Conservation (phyloP, 2,797 vertebrate species). For the Pseudochaenichthys georgianus region DNA sequence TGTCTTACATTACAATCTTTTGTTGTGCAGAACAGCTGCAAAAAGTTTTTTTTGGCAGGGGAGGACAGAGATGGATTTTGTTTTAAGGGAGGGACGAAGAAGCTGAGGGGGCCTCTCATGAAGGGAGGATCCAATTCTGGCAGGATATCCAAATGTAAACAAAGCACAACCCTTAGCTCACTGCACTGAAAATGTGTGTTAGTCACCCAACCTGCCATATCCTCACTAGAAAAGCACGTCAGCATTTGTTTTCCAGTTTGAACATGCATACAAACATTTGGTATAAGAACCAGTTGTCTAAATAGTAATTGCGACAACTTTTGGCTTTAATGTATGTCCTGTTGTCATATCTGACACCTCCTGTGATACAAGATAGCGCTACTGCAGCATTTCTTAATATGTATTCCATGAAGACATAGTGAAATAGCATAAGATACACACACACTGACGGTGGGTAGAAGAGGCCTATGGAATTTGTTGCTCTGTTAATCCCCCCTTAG, state of each 20-base stretch:
- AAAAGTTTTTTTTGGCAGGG: neutral
- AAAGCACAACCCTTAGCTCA: constrained; percentile 58
- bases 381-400: constrained; percentile 16
- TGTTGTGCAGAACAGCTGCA: constrained; percentile 15
- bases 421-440: constrained; percentile 39
- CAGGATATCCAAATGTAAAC: constrained; percentile 84
- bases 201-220: constrained; percentile 45
- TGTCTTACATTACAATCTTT: neutral
- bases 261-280: constrained; percentile 15
- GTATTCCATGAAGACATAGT: constrained; percentile 8
- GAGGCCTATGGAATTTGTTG: constrained; percentile 54
- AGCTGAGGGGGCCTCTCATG: constrained; percentile 53
- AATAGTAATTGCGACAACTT: constrained; percentile 35
- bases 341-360: constrained; percentile 12
- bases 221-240: constrained; percentile 29
- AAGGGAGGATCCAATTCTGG: constrained; percentile 74
- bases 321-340: constrained; percentile 5
- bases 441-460: constrained; percentile 26
- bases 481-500: constrained; percentile 48
- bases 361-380: constrained; percentile 9
- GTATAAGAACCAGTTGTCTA: neutral
- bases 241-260: constrained; percentile 36
- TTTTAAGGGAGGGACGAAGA: neutral
- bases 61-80: constrained; percentile 46
- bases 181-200: constrained; percentile 42